A percentile compares a stretch with the other conserved stretches of the same genome.
Evolutionary conservation across 2,888 invertebrate species (phyloP).

Genomic region (Brachynemurus nebulosus): DNA sequence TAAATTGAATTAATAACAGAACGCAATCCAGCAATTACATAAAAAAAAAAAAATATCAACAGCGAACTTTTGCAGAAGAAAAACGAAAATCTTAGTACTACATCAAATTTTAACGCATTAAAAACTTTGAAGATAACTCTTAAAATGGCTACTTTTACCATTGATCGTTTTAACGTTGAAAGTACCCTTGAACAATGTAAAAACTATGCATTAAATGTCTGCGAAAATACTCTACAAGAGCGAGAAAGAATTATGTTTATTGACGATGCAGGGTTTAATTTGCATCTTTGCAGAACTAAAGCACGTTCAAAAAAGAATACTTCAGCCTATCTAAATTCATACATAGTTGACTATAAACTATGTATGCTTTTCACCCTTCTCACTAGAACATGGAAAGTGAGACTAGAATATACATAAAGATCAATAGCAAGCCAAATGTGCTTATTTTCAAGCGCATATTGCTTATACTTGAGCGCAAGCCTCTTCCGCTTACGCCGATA

Average conservation of each 20-base stretch:
- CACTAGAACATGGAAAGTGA: too few species aligned
- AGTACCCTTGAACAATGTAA: neutral
- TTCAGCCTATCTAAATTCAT: neutral
- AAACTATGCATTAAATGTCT: neutral
- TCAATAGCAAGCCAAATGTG: too few species aligned
- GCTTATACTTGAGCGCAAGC: too few species aligned
- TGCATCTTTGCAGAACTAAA: neutral
- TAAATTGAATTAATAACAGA: neutral
- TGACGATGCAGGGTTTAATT: neutral
- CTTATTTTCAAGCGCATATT: too few species aligned
- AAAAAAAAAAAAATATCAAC: neutral
- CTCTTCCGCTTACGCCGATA: too few species aligned
- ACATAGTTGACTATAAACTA: too few species aligned
- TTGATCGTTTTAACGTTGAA: neutral
- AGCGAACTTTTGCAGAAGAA: neutral
- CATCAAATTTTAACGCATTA: neutral
- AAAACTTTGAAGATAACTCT: neutral
- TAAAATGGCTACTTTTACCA: neutral
- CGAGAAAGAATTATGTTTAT: neutral
- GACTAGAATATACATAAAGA: too few species aligned
- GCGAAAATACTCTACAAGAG: neutral
- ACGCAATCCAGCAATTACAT: neutral
- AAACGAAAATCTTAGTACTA: neutral
- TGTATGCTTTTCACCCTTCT: too few species aligned
- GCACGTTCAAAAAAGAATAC: neutral